Evolutionary conservation across 1,140 invertebrate genomes (phyloP), one percentile per base, ranked within the genome.

Genomic region (Lasioglossum albipes): DNA sequence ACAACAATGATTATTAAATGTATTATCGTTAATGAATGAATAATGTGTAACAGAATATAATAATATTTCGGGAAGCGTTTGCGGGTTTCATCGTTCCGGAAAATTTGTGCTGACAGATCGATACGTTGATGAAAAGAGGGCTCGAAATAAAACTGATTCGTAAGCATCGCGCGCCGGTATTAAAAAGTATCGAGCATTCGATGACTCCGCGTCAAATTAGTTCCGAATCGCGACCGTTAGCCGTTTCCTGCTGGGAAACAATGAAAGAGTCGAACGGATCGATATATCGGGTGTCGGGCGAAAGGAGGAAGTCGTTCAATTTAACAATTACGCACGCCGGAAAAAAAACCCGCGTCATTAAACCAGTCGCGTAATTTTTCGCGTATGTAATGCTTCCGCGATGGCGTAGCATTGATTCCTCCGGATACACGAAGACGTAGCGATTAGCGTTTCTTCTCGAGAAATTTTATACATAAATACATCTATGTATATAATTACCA

Each of bases 131-230:
- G 22, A 31, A 62, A 36, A 31, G 2, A 13, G 12, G 9, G 31
- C 22, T 36, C 62, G 9, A 27, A 27, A 64, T 64, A 64, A 64
- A 64, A 64, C 62, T 27, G 62, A 64, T 64, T 18, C 62, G 27
- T 27, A 36, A 16, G 62, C 27, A 16, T 27, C 62, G 27, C 16
- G 5, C 12, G 5, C 12, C 64, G 36, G 41, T 42, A 42, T 42
- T 66, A 42, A 66, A 66, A 66, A 54, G 27, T 74, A 31, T 49
- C 41, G 22, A n/a, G 18, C 41, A 18, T 27, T 74, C 61, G 22
- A 74, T 64, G 31, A 42, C 36, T 42, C 20, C 20, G 20, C 31
- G 31, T 36, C 45, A 13, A 67, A 16, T 66, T 42, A 66, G 64
- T 64, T 12, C 3, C 27, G 64, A 42, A 27, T 22, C n/a, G 16